Evolutionary conservation across 2,113 vertebrate genomes (phyloP).

Genomic region (Pluvialis apricaria): DNA sequence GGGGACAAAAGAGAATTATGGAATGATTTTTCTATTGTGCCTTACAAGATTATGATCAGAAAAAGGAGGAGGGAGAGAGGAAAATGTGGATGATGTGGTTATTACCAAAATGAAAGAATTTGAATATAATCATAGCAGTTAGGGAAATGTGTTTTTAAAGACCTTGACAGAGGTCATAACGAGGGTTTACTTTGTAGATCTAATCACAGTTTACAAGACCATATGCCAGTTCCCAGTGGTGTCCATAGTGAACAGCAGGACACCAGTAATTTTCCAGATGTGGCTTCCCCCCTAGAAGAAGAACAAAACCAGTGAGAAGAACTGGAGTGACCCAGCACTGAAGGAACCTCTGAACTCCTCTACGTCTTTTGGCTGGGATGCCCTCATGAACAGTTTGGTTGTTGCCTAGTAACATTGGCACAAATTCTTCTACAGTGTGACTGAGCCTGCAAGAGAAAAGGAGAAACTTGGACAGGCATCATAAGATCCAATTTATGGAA

Average conservation of each 20-base stretch:
- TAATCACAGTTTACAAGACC: conserved; percentile 37
- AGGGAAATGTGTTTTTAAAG: conserved; percentile 38
- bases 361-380: background rate
- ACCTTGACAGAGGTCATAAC: conserved; percentile 15
- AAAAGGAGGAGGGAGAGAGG: background rate
- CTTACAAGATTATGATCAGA: background rate
- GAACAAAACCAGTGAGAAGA: background rate
- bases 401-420: background rate
- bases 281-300: background rate
- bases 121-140: background rate
- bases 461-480: background rate
- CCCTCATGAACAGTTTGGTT: background rate
- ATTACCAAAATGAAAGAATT: conserved; percentile 16
- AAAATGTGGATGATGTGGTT: background rate
- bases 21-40: background rate
- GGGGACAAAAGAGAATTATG: background rate
- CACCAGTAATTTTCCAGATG: conserved; percentile 13
- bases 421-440: background rate
- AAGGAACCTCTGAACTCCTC: background rate
- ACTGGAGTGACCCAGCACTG: background rate
- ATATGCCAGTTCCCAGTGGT: background rate
- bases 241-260: background rate
- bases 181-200: conserved; percentile 19
- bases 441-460: background rate
- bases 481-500: background rate